Evolutionary conservation across 2,113 vertebrate genomes (phyloP).

Genomic region (Choloepus hoffmanni): DNA sequence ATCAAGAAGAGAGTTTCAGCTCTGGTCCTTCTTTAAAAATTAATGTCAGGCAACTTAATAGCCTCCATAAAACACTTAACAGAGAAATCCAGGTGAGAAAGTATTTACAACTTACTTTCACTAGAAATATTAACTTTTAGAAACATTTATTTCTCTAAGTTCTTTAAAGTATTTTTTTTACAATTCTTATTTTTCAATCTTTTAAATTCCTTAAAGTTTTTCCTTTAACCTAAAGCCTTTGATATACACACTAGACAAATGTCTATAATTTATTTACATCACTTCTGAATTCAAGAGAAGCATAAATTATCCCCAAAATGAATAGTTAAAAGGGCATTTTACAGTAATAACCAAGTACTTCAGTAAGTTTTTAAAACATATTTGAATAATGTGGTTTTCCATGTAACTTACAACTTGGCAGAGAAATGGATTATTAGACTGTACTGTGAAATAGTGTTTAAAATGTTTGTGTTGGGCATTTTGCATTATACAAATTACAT

Average conservation of each 20-base stretch:
- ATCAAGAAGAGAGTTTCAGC: neutral
- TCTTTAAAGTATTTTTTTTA: neutral
- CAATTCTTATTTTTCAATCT: no score
- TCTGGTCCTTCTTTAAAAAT: neutral
- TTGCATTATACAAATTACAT: no score
- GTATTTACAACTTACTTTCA: neutral
- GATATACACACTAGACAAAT: neutral
- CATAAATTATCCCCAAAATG: neutral
- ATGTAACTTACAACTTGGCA: no score
- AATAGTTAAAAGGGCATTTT: no score
- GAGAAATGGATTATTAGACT: no score
- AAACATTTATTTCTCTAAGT: neutral
- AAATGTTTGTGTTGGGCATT: no score
- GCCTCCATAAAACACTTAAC: neutral
- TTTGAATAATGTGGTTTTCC: no score
- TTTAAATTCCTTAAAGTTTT: neutral
- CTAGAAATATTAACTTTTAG: neutral
- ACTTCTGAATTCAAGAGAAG: neutral
- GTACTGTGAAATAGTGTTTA: no score
- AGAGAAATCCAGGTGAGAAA: neutral
- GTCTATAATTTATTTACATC: neutral
- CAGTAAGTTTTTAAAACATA: no score
- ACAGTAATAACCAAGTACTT: no score
- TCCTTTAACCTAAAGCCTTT: neutral
- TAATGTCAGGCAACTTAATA: neutral